phyloP scores from a whole-genome alignment of 1,140 invertebrate species.

The Drosophila ananassae region DNA sequence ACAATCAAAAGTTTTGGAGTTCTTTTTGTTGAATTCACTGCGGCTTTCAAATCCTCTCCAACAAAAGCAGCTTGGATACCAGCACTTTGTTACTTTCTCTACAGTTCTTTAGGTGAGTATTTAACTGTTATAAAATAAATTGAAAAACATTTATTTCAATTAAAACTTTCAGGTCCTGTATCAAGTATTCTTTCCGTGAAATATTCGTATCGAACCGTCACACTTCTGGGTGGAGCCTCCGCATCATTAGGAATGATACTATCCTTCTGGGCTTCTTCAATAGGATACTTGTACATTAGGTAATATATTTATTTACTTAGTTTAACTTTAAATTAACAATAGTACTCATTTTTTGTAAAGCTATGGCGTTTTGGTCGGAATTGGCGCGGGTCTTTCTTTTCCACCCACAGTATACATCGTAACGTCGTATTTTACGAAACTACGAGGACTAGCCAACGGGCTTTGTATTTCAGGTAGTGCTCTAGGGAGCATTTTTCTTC shows the following conservation, averaged over 20 bases:
- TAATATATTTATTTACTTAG: slow-evolving; percentile 65
- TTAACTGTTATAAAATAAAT: neutral
- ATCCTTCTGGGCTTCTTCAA: slow-evolving; percentile 92
- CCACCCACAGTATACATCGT: slow-evolving; percentile 96
- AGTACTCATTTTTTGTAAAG: slow-evolving; percentile 84
- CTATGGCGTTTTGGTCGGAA: slow-evolving; percentile 92
- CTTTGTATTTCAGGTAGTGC: slow-evolving; percentile 95
- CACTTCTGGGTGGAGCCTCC: slow-evolving; percentile 92
- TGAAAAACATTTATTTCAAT: neutral
- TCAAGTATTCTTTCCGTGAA: slow-evolving; percentile 95
- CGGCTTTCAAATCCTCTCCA: slow-evolving; percentile 89
- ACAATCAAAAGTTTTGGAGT: slow-evolving; percentile 95
- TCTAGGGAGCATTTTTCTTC: slow-evolving; percentile 91
- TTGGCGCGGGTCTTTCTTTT: slow-evolving; percentile 91
- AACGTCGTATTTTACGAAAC: slow-evolving; percentile 93
- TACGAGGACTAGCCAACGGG: slow-evolving; percentile 93
- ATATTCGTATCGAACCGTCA: slow-evolving; percentile 96
- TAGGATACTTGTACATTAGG: slow-evolving; percentile 91
- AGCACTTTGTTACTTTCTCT: slow-evolving; percentile 93
- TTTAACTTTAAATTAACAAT: neutral
- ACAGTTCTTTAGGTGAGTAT: slow-evolving; percentile 90
- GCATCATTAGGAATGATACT: slow-evolving; percentile 93
- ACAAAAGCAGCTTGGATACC: slow-evolving; percentile 93
- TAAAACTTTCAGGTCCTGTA: slow-evolving; percentile 89
- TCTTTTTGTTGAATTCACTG: slow-evolving; percentile 91